phyloP scores from a whole-genome alignment of 2,113 vertebrate genomes.

The Heterochromis multidens region DNA sequence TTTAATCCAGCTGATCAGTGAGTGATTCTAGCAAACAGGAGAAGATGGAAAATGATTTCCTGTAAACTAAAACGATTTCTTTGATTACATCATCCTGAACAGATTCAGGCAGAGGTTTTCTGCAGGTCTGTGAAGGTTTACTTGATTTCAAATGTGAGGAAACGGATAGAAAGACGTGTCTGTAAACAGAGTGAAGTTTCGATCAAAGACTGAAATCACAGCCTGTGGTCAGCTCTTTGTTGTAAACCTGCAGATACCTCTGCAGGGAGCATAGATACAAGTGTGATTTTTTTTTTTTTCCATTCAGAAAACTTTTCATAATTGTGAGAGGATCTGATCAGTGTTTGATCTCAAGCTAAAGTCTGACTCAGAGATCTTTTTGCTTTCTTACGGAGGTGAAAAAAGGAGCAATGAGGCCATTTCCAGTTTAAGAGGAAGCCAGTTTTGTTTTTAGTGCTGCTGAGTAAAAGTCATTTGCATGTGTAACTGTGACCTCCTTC shows the following conservation, averaged over 20 bases:
- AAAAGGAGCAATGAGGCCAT: not conserved
- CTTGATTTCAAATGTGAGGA: not conserved
- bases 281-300: rapidly evolving
- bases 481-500: not conserved
- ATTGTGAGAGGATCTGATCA: rapidly evolving
- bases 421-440: not conserved
- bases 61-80: not conserved
- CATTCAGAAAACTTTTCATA: not conserved
- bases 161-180: no score
- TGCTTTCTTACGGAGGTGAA: no score
- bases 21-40: not conserved
- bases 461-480: not conserved
- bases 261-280: not conserved
- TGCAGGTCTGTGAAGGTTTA: not conserved
- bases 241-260: not conserved
- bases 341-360: not conserved
- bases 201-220: not conserved
- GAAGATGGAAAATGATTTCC: not conserved
- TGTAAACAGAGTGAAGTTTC: not conserved
- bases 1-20: not conserved
- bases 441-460: not conserved
- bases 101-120: not conserved
- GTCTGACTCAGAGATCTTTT: not conserved
- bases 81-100: not conserved
- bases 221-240: not conserved